Evolutionary conservation across 2,888 invertebrate genomes (phyloP), one percentile per base, ranked within the genome.

Genomic region (Ormyrus rosae): DNA sequence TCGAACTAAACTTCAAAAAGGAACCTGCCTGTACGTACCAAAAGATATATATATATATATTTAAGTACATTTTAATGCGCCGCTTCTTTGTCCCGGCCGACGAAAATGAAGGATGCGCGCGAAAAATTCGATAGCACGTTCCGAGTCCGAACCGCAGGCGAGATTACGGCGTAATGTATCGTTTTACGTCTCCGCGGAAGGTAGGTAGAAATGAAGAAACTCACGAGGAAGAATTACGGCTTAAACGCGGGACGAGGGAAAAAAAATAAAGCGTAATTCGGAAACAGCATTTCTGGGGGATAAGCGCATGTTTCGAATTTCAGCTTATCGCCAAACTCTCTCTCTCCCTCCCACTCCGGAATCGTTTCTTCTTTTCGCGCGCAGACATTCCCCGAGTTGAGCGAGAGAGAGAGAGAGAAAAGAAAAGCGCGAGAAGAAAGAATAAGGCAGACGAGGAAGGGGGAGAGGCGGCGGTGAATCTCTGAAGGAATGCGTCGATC

Each of bases 401-500:
- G 65, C 13, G 48, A 71, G 48, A 64, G 11, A 67, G 67, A 3
- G 45, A 74, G 50, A 56, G 19, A 13, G 48, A 71, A 34, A 34
- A 34, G 50, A 64, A 56, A 11, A 56, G 69, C 75, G 63, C 76
- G 71, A 58, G 65, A 78, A 56, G 71, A 82, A 84, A 82, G 75
- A 76, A 60, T 65, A 78, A 79, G 81, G 81, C 81, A 61, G 80
- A 75, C n/a, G 69, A 58, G 50, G 68, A 48, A 58, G 46, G 55
- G 58, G 68, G 55, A 9, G 7, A 11, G 50, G 64, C 70, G n/a
- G 77, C 83, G 80, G 83, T 81, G 83, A 84, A 85, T 84, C 84
- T 81, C 80, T 77, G 77, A 82, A 85, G 84, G 85, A 85, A 85
- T 85, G 85, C 83, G 83, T 83, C 82, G 84, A 84, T 84, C 83